Conservation (phyloP, 2,797 vertebrate genomes). For the Tokudaia muenninki region DNA sequence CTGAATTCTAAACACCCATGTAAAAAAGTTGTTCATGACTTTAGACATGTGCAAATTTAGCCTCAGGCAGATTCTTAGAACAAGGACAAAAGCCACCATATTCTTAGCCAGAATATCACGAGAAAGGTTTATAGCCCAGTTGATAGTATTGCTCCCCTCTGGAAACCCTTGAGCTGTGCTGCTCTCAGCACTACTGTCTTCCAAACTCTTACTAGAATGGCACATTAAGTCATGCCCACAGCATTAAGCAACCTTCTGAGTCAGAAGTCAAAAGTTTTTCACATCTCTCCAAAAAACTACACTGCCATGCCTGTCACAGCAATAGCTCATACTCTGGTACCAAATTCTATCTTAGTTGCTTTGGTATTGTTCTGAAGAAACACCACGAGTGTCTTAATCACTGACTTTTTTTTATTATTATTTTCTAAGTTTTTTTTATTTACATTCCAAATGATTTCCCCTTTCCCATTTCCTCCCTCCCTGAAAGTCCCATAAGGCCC, state of each 20-base stretch:
- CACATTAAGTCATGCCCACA: not conserved
- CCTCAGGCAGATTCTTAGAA: not conserved
- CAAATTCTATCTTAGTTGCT: not conserved
- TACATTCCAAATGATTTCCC: no score
- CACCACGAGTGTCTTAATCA: not conserved
- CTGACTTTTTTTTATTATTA: no score
- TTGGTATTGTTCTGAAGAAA: not conserved
- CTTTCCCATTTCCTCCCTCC: no score
- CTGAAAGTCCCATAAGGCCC: no score
- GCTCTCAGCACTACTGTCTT: not conserved
- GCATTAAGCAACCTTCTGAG: not conserved
- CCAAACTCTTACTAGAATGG: not conserved
- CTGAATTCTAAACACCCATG: not conserved
- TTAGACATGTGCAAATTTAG: not conserved
- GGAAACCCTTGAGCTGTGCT: no score
- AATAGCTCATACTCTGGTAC: not conserved
- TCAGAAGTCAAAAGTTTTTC: not conserved
- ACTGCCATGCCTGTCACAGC: not conserved
- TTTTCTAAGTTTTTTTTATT: no score
- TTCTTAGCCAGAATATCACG: not conserved
- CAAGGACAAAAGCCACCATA: not conserved
- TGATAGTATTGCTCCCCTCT: not conserved
- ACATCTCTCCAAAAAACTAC: not conserved
- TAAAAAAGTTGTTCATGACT: not conserved
- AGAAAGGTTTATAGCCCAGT: not conserved